Percentiles rank a stretch among this genome's conserved stretches.
phyloP scores from a whole-genome alignment of 2,113 vertebrate genomes.

The Echinops telfairi region DNA sequence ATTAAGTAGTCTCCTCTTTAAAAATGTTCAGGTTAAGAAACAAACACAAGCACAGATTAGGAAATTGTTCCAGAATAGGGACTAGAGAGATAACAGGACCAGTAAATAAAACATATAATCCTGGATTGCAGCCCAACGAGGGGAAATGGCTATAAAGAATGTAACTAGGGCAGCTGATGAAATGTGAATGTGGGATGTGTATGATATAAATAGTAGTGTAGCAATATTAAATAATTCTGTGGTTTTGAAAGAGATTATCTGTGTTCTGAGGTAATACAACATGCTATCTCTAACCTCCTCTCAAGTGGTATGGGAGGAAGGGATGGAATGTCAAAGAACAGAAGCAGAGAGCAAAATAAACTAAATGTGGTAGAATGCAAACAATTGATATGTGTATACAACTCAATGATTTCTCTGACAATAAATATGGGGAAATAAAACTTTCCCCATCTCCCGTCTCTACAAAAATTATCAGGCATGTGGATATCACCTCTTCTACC shows the following conservation, averaged over 20 bases:
- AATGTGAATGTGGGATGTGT: not conserved
- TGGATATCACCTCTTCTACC: not conserved
- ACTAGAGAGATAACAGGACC: not conserved
- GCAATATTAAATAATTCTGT: not conserved
- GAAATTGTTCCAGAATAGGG: not conserved
- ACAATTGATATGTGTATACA: rapidly evolving
- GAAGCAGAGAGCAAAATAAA: not conserved
- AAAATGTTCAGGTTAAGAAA: not conserved
- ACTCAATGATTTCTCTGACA: not conserved
- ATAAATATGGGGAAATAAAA: not conserved
- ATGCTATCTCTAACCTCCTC: not conserved
- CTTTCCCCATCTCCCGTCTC: not conserved
- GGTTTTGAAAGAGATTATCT: not conserved
- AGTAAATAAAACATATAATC: not conserved
- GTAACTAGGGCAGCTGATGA: rapidly evolving
- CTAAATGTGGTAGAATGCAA: not conserved
- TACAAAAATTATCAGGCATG: not conserved
- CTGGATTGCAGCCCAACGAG: no score
- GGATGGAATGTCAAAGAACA: not conserved
- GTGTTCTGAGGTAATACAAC: not conserved
- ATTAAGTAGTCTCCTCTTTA: not conserved
- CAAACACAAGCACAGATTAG: not conserved
- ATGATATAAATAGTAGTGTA: not conserved
- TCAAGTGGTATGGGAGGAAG: not conserved
- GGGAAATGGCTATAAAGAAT: not conserved